Percentiles rank a stretch among this genome's conserved stretches.
Conservation (phyloP, 2,113 vertebrate genomes). For the Onychorhynchus coronatus region DNA sequence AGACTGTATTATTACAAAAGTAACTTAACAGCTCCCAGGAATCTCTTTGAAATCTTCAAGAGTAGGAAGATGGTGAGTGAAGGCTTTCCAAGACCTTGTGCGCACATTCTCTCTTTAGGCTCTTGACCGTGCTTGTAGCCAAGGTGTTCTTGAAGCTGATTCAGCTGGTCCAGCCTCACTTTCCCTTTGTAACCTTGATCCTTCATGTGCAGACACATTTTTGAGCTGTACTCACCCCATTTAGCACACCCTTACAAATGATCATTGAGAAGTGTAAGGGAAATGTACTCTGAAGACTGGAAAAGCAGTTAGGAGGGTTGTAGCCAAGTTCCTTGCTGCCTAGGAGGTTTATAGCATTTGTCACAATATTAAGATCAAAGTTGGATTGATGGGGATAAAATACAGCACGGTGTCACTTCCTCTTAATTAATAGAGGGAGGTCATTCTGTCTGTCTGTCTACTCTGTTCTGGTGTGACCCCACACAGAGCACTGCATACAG, state of each 20-base stretch:
- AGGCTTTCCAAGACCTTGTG: neutral
- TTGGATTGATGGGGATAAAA: neutral
- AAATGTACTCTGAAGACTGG: rapidly evolving
- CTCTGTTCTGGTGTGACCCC: neutral
- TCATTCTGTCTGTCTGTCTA: neutral
- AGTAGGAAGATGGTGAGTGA: neutral
- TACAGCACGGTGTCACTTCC: neutral
- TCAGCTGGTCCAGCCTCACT: neutral
- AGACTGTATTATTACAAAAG: neutral
- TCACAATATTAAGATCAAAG: neutral
- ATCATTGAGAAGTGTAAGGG: neutral
- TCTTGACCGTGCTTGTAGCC: neutral
- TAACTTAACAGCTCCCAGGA: neutral
- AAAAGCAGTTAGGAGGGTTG: neutral
- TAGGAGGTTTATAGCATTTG: rapidly evolving
- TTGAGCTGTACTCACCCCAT: neutral
- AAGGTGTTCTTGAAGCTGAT: neutral
- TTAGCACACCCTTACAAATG: rapidly evolving
- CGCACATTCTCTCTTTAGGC: neutral
- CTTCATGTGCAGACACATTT: neutral
- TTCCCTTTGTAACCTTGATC: neutral
- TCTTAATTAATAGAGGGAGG: neutral
- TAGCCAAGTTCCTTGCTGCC: neutral
- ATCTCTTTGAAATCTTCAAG: neutral
- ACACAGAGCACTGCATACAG: neutral